A percentile compares a stretch with the other conserved stretches of the same genome.
Conservation (phyloP, 2,888 invertebrate species). For the Acronicta psi region DNA sequence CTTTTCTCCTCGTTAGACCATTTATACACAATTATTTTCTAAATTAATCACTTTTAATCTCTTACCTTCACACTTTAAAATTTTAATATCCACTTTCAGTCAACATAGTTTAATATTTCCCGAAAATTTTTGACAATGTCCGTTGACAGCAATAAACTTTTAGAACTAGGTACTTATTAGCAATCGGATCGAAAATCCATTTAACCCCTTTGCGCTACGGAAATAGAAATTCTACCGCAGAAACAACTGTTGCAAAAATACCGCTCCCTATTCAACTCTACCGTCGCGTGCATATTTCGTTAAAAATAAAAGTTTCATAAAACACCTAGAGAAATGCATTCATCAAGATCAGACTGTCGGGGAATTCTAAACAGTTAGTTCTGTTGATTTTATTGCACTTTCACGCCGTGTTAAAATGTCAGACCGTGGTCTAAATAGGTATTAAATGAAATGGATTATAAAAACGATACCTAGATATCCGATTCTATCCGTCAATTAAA, state of each 20-base stretch:
- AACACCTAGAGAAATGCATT: conserved; percentile 26
- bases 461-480: conserved; percentile 17
- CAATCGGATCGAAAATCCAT: not conserved
- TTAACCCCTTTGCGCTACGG: conserved; percentile 20
- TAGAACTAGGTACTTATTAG: not conserved
- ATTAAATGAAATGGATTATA: conserved; percentile 14
- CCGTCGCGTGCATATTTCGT: conserved; percentile 37
- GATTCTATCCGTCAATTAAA: conserved; percentile 13
- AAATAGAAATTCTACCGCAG: not conserved
- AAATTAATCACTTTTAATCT: not conserved
- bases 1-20: not conserved
- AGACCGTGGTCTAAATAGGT: conserved; percentile 11
- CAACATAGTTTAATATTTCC: not conserved
- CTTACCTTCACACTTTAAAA: not conserved
- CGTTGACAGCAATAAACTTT: not conserved
- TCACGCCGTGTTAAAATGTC: conserved; percentile 40
- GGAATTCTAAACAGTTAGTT: conserved; percentile 26
- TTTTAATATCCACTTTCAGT: conserved; percentile 4
- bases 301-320: conserved; percentile 12
- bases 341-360: conserved; percentile 13
- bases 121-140: not conserved
- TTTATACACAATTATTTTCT: not conserved
- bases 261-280: conserved; percentile 6
- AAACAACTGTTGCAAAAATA: conserved; percentile 10
- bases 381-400: conserved; percentile 47